These are phyloP conservation scores for Passerina amoena DNA, from an alignment of 2,113 vertebrate genomes.

Conservation along the genomic window DNA sequence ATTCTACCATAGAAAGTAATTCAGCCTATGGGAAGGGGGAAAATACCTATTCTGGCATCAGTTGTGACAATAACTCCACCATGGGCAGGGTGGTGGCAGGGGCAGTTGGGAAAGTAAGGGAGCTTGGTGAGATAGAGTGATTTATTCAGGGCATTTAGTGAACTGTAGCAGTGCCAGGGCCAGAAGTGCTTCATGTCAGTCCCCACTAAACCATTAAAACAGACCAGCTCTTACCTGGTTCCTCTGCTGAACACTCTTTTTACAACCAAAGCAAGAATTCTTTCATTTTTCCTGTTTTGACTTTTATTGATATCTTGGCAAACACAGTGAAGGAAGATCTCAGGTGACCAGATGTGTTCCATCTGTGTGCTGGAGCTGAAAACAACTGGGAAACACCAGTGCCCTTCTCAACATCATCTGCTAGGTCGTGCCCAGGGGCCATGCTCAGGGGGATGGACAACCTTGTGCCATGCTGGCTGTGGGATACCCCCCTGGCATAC, in stretches of 20 bases:
- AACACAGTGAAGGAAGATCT: background rate
- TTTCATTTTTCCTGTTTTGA: background rate
- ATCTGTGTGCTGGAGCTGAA: background rate
- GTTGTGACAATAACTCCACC: background rate
- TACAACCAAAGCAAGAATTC: background rate
- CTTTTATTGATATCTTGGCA: background rate
- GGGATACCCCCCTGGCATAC: background rate
- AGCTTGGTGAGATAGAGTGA: background rate
- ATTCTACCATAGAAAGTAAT: background rate
- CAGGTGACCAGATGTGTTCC: background rate
- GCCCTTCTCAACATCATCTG: background rate
- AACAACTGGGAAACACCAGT: background rate
- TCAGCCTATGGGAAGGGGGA: background rate
- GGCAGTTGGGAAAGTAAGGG: background rate
- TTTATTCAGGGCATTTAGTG: rapidly evolving
- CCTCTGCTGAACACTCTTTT: background rate
- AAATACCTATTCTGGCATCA: background rate
- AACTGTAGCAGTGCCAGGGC: background rate
- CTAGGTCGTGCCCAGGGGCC: background rate
- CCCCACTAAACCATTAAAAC: background rate
- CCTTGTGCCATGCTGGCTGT: background rate
- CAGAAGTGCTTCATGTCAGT: background rate
- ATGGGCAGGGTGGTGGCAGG: background rate
- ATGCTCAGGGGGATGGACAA: background rate
- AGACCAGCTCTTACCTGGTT: background rate